Evolutionary conservation across 2,797 vertebrate genomes (phyloP).

Genomic region (Zalophus californianus): DNA sequence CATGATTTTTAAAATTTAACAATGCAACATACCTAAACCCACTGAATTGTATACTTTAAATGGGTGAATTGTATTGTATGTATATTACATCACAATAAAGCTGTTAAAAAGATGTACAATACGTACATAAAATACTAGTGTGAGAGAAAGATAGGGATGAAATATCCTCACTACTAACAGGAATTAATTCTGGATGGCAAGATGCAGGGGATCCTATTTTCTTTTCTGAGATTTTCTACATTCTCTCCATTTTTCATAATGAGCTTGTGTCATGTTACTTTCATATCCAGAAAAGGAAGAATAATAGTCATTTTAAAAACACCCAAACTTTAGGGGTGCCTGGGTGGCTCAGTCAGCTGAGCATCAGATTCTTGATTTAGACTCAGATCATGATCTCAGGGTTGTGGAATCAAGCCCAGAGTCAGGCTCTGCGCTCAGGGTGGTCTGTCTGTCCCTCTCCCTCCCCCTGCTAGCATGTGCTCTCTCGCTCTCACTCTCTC

Average conservation of each 20-base stretch:
- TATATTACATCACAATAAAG: slow-evolving; percentile 16
- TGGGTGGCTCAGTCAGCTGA: neutral
- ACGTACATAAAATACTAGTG: slow-evolving; percentile 12
- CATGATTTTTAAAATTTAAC: slow-evolving; percentile 28
- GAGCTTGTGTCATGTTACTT: neutral
- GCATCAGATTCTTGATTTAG: neutral
- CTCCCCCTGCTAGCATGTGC: neutral
- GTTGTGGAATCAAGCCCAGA: neutral
- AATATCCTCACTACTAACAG: neutral
- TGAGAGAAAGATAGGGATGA: neutral
- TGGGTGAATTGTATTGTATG: neutral
- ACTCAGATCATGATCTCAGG: neutral
- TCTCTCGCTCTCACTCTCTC: neutral
- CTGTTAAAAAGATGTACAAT: neutral
- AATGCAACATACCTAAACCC: neutral
- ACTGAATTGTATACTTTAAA: neutral
- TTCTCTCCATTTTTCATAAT: neutral
- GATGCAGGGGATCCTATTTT: neutral
- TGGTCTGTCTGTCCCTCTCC: neutral
- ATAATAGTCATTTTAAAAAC: slow-evolving; percentile 8
- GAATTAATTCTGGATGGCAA: neutral
- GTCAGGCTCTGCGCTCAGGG: neutral
- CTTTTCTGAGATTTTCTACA: neutral
- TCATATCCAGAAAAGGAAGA: neutral
- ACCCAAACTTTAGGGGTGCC: neutral